A percentile compares a stretch with the other conserved stretches of the same genome.
These are phyloP conservation scores for Tetragonisca angustula DNA, from an alignment of 2,888 invertebrate genomes.

Conservation along the genomic window DNA sequence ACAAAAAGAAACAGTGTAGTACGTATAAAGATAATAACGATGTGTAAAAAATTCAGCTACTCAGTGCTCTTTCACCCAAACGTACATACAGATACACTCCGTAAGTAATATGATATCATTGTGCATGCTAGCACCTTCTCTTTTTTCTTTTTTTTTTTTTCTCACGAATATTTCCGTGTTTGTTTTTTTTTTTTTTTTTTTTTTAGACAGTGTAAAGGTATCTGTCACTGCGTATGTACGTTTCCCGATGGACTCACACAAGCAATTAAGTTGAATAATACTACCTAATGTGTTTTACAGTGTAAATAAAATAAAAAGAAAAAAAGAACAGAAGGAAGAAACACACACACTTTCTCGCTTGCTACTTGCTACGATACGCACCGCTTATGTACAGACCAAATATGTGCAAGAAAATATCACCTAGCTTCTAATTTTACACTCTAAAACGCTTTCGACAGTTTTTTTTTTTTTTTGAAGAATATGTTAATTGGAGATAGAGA, in stretches of 20 bases:
- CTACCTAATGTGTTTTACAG: slow-evolving; percentile 37
- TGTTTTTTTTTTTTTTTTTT: background rate
- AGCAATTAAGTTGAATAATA: slow-evolving; percentile 35
- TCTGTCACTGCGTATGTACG: background rate
- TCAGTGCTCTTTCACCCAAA: slow-evolving; percentile 36
- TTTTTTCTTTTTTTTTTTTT: background rate
- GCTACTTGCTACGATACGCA: slow-evolving; percentile 41
- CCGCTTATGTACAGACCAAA: slow-evolving; percentile 48
- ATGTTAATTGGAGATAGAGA: background rate
- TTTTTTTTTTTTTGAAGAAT: background rate
- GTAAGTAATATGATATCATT: background rate
- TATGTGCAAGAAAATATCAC: slow-evolving; percentile 51
- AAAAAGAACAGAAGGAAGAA: background rate
- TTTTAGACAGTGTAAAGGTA: slow-evolving; percentile 5
- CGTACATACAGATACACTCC: slow-evolving; percentile 10
- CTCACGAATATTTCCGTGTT: too few relatives aligned
- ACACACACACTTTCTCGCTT: slow-evolving; percentile 15
- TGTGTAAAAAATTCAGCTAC: slow-evolving; percentile 65
- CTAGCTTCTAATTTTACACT: slow-evolving; percentile 40
- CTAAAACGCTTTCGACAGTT: background rate
- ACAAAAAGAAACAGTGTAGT: slow-evolving; percentile 83
- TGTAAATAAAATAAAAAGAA: slow-evolving; percentile 27
- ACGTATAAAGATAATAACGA: slow-evolving; percentile 79
- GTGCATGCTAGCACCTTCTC: slow-evolving; percentile 23
- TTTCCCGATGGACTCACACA: slow-evolving; percentile 28